These are phyloP conservation scores for Artibeus jamaicensis DNA, from an alignment of 2,797 vertebrate genomes.

Conservation along the genomic window DNA sequence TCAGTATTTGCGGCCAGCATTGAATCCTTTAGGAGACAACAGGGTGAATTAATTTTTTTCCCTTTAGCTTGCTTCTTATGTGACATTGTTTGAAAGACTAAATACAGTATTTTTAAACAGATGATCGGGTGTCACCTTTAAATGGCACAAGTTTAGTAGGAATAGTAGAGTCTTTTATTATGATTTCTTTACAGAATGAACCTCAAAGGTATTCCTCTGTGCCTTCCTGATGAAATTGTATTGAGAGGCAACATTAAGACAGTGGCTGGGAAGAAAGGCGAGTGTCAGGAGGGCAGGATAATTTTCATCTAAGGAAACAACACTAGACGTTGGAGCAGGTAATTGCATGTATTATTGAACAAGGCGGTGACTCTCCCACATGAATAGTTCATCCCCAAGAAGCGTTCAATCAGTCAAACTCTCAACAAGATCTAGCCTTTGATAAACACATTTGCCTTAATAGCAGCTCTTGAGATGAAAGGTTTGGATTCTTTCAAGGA, in stretches of 20 bases:
- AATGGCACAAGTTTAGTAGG: constrained; percentile 48
- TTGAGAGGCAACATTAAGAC: not conserved
- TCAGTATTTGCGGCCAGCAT: not conserved
- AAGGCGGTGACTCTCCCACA: not conserved
- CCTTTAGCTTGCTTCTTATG: not conserved
- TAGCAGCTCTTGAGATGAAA: constrained; percentile 9
- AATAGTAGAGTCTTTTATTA: constrained; percentile 10
- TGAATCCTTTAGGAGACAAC: constrained; percentile 21
- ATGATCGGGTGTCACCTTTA: constrained; percentile 52
- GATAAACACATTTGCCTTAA: constrained; percentile 5
- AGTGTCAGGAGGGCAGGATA: not conserved
- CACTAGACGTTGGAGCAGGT: not conserved
- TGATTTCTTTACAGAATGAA: constrained; percentile 17
- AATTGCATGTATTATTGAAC: not conserved
- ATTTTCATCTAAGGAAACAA: not conserved
- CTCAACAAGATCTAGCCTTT: not conserved
- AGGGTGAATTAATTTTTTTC: constrained; percentile 14
- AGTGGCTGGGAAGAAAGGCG: not conserved
- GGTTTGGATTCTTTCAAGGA: not conserved
- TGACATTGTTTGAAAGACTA: constrained; percentile 43
- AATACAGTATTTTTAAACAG: constrained; percentile 47
- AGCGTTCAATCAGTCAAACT: not conserved
- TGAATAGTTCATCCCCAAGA: not conserved
- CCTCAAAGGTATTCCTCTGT: not conserved
- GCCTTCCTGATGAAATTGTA: constrained; percentile 19